Conservation (phyloP, 2,113 vertebrate species). For the Xenotilapia leptura region DNA sequence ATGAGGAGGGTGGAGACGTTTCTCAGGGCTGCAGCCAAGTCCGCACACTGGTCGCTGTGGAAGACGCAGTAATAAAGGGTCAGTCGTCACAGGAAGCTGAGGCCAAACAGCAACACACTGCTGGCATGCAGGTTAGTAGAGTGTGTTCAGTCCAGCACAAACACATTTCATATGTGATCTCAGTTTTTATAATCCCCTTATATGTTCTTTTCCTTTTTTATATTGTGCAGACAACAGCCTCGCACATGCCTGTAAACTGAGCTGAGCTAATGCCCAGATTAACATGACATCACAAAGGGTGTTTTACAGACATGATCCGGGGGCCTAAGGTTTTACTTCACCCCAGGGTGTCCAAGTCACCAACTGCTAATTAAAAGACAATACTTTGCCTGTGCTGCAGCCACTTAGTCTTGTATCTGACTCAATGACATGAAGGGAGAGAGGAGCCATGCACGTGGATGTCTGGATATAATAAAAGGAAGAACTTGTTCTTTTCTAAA, state of each 20-base stretch:
- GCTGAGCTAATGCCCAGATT: neutral
- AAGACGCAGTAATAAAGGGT: neutral
- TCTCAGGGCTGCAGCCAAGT: neutral
- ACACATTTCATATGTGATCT: neutral
- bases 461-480: neutral
- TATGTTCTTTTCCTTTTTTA: neutral
- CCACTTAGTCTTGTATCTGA: neutral
- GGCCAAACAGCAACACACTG: neutral
- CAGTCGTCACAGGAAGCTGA: neutral
- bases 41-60: neutral
- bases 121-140: constrained; percentile 36
- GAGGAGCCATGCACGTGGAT: neutral
- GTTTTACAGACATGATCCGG: neutral
- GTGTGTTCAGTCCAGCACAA: neutral
- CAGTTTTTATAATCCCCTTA: neutral
- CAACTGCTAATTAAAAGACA: neutral
- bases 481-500: neutral
- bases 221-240: neutral
- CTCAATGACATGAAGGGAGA: neutral
- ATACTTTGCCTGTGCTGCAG: neutral
- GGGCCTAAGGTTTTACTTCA: neutral
- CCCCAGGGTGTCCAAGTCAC: neutral
- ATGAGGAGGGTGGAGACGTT: constrained; percentile 23
- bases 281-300: neutral
- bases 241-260: neutral